Conservation (phyloP, 2,888 invertebrate species). For the Anthrax anthrax region DNA sequence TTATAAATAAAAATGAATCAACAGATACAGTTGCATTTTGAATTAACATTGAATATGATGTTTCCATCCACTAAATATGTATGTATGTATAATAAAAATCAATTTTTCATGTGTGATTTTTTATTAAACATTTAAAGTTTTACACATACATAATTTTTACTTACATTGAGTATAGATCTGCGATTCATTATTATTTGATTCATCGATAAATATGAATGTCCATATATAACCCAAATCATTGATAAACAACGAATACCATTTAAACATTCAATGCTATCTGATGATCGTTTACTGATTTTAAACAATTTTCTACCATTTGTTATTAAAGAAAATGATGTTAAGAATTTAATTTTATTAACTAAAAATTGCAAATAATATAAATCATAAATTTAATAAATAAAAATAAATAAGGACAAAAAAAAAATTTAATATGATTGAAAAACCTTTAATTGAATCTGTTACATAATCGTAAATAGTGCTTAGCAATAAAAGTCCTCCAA, state of each 20-base stretch:
- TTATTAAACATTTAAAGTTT: too few relatives aligned
- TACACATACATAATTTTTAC: too few relatives aligned
- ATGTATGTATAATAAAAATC: neutral
- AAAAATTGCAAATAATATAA: neutral
- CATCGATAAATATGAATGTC: too few relatives aligned
- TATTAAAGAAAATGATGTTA: constrained; percentile 19
- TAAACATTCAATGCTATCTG: constrained; percentile 27
- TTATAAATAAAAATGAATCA: constrained; percentile 45
- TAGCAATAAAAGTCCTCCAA: constrained; percentile 5
- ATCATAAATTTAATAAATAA: too few relatives aligned
- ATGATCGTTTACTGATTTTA: constrained; percentile 5
- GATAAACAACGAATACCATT: constrained; percentile 34
- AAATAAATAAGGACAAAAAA: too few relatives aligned
- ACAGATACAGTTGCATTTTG: constrained; percentile 38
- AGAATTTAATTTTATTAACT: constrained; percentile 8
- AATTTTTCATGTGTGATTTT: too few relatives aligned
- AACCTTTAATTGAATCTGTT: neutral
- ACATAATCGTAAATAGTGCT: constrained; percentile 11
- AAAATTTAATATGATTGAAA: too few relatives aligned
- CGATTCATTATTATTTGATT: too few relatives aligned
- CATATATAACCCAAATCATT: constrained; percentile 33
- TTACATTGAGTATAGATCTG: too few relatives aligned
- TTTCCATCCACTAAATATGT: constrained; percentile 18
- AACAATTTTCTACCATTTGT: constrained; percentile 12
- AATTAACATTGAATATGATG: constrained; percentile 18